These are phyloP conservation scores for Mormyrus lacerda DNA, from an alignment of 2,113 vertebrate genomes.

Conservation along the genomic window DNA sequence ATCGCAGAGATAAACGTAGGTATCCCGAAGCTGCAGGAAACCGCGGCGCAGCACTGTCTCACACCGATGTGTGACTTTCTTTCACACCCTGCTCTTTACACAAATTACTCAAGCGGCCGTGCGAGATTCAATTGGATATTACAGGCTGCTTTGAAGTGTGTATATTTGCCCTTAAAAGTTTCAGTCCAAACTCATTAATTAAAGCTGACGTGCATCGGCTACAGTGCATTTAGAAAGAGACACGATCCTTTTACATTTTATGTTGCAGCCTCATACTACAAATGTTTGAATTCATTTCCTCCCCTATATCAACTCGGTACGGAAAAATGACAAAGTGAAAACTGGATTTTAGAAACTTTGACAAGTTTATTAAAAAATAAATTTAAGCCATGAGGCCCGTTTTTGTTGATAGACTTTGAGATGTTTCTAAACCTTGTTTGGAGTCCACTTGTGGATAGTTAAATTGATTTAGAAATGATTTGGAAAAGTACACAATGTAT, in stretches of 20 bases:
- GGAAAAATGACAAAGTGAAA: not conserved
- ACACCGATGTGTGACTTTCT: constrained; percentile 19
- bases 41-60: constrained; percentile 19
- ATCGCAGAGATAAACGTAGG: too few species aligned
- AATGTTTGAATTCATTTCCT: not conserved
- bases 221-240: not conserved
- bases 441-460: not conserved
- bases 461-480: not conserved
- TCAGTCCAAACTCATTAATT: not conserved
- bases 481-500: not conserved
- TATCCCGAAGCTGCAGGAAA: not conserved
- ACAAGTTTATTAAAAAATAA: not conserved
- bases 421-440: not conserved
- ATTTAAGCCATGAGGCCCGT: not conserved
- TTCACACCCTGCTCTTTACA: constrained; percentile 44
- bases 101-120: constrained; percentile 33
- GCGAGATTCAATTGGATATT: constrained; percentile 32
- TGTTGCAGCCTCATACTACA: not conserved
- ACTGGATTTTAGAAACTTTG: not conserved
- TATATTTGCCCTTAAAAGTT: constrained; percentile 17
- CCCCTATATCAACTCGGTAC: not conserved
- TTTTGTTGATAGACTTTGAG: not conserved
- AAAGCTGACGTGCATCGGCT: not conserved
- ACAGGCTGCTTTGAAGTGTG: constrained; percentile 33
- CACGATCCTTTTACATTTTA: not conserved